phyloP scores from a whole-genome alignment of 2,888 invertebrate species.

The Hedychridium roseum region DNA sequence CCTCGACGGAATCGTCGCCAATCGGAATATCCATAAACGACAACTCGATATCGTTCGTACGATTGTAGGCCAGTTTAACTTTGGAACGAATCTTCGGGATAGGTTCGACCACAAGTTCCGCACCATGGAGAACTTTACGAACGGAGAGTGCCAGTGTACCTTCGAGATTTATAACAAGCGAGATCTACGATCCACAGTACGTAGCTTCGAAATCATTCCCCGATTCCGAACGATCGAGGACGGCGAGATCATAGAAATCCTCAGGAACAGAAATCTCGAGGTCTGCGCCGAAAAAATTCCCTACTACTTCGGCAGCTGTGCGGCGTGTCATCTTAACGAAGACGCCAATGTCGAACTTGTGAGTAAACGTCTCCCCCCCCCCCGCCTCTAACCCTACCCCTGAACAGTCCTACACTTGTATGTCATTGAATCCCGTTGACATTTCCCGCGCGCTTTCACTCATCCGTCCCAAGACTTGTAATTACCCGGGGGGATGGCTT shows the following conservation, averaged over 20 bases:
- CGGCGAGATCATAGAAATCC: conserved; percentile 30
- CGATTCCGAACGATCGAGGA: too few relatives aligned
- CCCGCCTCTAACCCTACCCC: too few relatives aligned
- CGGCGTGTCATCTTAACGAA: conserved; percentile 15
- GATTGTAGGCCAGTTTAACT: conserved; percentile 39
- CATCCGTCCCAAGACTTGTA: too few relatives aligned
- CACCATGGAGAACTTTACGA: conserved; percentile 39
- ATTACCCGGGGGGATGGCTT: too few relatives aligned
- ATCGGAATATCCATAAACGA: conserved; percentile 30
- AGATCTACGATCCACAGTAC: too few relatives aligned
- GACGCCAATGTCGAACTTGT: conserved; percentile 31
- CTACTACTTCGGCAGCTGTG: conserved; percentile 40
- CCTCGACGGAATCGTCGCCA: conserved; percentile 37
- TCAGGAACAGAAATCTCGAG: conserved; percentile 32
- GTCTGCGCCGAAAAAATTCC: conserved; percentile 33
- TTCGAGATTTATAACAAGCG: too few relatives aligned
- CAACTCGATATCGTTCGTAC: conserved; percentile 39
- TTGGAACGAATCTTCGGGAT: conserved; percentile 30
- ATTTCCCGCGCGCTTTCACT: too few relatives aligned
- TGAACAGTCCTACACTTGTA: too few relatives aligned
- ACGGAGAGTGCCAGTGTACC: conserved; percentile 39
- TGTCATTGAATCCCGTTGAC: too few relatives aligned
- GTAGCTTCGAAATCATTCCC: too few relatives aligned
- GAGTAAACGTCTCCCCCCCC: too few relatives aligned
- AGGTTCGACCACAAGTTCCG: conserved; percentile 29